Evolutionary conservation across 2,113 vertebrate species (phyloP).

Genomic region (Oryzias melastigma): DNA sequence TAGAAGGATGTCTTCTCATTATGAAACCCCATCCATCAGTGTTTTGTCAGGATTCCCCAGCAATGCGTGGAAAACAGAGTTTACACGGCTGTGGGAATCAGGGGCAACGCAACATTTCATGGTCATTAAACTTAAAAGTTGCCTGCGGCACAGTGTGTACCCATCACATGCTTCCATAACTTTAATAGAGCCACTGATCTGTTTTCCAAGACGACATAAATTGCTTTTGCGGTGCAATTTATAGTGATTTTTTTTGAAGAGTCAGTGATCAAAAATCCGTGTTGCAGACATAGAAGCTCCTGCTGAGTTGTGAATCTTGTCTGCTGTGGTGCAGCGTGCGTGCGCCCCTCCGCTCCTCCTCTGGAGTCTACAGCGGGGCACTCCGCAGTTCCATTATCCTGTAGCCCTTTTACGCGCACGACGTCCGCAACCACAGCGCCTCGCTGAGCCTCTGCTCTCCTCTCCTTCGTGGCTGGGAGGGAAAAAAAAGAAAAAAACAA

Average conservation of each 20-base stretch:
- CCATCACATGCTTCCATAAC: constrained; percentile 1
- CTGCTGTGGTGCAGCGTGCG: constrained; percentile 65
- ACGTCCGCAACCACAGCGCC: constrained; percentile 69
- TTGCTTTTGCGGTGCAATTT: too few relatives aligned
- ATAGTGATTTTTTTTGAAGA: too few relatives aligned
- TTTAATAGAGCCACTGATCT: background rate
- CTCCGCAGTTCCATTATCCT: constrained; percentile 71
- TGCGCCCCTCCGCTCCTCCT: constrained; percentile 57
- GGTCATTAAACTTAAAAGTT: constrained; percentile 1
- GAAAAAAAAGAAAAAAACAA: constrained; percentile 25
- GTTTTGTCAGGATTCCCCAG: background rate
- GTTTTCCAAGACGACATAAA: background rate
- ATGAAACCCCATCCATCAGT: background rate
- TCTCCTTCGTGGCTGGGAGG: constrained; percentile 23
- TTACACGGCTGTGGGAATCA: background rate
- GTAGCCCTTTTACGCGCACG: constrained; percentile 72
- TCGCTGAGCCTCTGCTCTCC: constrained; percentile 38
- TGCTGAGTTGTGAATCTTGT: constrained; percentile 39
- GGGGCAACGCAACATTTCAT: background rate
- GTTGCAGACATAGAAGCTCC: background rate
- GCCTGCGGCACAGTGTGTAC: constrained; percentile 5
- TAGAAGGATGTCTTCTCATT: too few relatives aligned
- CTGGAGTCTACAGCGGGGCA: constrained; percentile 65
- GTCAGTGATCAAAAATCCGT: too few relatives aligned
- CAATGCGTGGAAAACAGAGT: background rate